These are phyloP conservation scores for Microplitis deprimator DNA, from an alignment of 2,888 invertebrate genomes.

Conservation along the genomic window DNA sequence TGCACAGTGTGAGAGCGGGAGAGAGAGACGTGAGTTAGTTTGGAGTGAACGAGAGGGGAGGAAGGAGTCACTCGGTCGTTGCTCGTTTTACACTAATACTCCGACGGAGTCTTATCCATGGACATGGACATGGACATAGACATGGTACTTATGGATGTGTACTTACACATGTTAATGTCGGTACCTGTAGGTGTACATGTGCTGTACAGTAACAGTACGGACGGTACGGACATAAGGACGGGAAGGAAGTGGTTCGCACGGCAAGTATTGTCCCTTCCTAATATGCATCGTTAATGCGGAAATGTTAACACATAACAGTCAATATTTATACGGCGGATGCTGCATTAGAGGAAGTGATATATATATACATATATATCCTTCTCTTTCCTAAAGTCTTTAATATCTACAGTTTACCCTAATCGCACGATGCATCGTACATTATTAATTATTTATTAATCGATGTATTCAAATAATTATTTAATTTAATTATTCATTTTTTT, in stretches of 20 bases:
- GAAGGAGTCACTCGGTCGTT: constrained; percentile 37
- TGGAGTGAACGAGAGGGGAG: neutral
- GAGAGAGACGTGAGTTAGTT: constrained; percentile 19
- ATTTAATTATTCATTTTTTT: neutral
- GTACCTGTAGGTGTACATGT: constrained; percentile 4
- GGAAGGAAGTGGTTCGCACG: constrained; percentile 60
- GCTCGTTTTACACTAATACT: constrained; percentile 12
- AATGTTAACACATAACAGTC: constrained; percentile 51
- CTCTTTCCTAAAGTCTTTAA: constrained; percentile 13
- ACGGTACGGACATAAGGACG: constrained; percentile 14
- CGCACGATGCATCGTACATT: constrained; percentile 62
- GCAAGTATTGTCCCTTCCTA: constrained; percentile 60
- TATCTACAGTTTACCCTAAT: constrained; percentile 59
- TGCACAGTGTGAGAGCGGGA: constrained; percentile 26
- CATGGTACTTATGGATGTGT: too few species aligned
- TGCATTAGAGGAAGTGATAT: constrained; percentile 62
- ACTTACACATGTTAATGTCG: neutral
- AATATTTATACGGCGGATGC: constrained; percentile 64
- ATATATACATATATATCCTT: constrained; percentile 55
- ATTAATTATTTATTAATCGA: constrained; percentile 51
- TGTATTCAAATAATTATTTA: neutral
- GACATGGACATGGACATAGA: too few species aligned
- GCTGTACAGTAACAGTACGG: constrained; percentile 10
- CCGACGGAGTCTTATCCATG: too few species aligned
- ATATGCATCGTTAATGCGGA: constrained; percentile 42